A percentile compares a stretch with the other conserved stretches of the same genome.
These are phyloP conservation scores for Caenorhabditis elegans DNA, from an alignment of 1,140 invertebrate genomes.

Conservation along the genomic window DNA sequence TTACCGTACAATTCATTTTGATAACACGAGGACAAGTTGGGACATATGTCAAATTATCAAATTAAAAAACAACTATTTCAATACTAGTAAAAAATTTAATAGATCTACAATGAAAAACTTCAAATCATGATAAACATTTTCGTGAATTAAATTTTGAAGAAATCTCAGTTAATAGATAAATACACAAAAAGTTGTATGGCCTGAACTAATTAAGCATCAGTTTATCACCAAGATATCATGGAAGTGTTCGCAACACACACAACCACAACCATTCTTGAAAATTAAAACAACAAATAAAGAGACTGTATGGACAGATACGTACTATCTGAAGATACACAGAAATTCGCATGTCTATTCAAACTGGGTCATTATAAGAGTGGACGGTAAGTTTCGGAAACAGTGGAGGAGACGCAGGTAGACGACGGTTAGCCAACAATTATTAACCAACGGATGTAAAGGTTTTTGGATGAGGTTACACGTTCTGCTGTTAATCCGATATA, in stretches of 20 bases:
- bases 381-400: background rate
- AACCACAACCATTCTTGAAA: background rate
- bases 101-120: too few relatives aligned
- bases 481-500: background rate
- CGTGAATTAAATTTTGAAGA: too few relatives aligned
- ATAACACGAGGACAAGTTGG: background rate
- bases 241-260: background rate
- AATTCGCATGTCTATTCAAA: conserved; percentile 1
- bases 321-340: background rate
- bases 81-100: too few relatives aligned
- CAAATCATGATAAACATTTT: too few relatives aligned
- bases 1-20: too few relatives aligned
- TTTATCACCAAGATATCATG: background rate
- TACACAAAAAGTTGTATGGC: too few relatives aligned
- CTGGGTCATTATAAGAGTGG: conserved; percentile 25
- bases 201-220: too few relatives aligned
- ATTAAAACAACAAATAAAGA: conserved; percentile 5
- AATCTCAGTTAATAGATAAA: too few relatives aligned
- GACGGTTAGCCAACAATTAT: conserved; percentile 16
- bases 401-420: background rate
- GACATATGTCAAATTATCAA: too few relatives aligned
- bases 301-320: background rate
- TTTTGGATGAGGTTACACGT: background rate
- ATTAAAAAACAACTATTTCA: too few relatives aligned
- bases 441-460: background rate